phyloP scores from a whole-genome alignment of 2,797 vertebrate genomes.

The Enteromius unitaeniatus region DNA sequence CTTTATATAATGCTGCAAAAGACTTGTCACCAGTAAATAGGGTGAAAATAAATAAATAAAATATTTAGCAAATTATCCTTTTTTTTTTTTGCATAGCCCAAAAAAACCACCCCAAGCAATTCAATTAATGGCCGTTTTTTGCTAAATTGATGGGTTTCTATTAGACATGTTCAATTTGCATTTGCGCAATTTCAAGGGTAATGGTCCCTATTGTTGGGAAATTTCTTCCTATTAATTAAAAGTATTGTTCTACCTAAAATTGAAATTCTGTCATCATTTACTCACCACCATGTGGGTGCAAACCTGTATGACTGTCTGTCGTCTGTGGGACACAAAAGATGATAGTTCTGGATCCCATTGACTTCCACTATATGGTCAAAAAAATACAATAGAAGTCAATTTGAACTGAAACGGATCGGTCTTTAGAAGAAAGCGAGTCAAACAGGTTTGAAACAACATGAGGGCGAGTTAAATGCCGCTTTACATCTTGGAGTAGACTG shows the following conservation, averaged over 20 bases:
- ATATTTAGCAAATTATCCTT: too few relatives aligned
- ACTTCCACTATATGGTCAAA: neutral
- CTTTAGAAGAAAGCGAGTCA: neutral
- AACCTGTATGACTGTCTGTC: slow-evolving; percentile 2
- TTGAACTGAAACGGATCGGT: neutral
- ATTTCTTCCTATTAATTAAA: neutral
- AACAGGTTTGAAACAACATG: neutral
- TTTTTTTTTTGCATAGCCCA: too few relatives aligned
- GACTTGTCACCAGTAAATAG: too few relatives aligned
- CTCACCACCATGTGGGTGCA: neutral
- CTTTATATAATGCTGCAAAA: neutral
- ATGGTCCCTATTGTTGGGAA: too few relatives aligned
- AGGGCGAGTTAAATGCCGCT: neutral
- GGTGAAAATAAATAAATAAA: too few relatives aligned
- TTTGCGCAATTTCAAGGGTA: too few relatives aligned
- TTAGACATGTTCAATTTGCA: too few relatives aligned
- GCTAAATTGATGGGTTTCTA: too few relatives aligned
- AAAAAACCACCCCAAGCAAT: too few relatives aligned
- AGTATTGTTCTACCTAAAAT: neutral
- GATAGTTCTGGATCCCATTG: neutral
- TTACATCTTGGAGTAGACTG: neutral
- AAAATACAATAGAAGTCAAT: neutral
- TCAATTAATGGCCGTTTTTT: too few relatives aligned
- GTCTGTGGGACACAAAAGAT: neutral
- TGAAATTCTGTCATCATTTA: neutral